These are phyloP conservation scores for Apamea anceps DNA, from an alignment of 2,888 invertebrate genomes.

Conservation along the genomic window DNA sequence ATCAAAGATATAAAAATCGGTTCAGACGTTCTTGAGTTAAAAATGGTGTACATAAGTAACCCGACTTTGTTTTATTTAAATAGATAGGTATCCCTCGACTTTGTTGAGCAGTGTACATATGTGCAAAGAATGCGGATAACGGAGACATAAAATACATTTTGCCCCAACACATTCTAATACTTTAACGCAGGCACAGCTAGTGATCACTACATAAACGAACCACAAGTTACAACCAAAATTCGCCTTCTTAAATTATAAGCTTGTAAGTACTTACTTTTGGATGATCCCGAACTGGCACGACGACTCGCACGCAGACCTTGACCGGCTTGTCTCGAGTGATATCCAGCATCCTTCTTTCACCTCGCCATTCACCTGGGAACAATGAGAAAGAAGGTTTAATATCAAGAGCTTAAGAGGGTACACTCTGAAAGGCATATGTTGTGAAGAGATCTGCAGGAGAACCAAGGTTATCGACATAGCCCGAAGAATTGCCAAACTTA, in stretches of 20 bases:
- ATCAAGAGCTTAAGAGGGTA: background rate
- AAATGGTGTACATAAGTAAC: background rate
- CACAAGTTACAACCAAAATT: background rate
- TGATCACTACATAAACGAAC: background rate
- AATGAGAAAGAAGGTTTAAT: slow-evolving; percentile 47
- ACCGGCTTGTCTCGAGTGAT: slow-evolving; percentile 96
- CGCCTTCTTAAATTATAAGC: background rate
- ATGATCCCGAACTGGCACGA: slow-evolving; percentile 96
- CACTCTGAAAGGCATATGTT: background rate
- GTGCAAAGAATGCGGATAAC: background rate
- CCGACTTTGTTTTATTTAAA: too few species aligned
- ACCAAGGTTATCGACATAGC: background rate
- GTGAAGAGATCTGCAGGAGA: background rate
- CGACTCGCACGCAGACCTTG: slow-evolving; percentile 96
- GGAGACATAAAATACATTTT: background rate
- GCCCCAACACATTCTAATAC: background rate
- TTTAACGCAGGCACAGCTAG: background rate
- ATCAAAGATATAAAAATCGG: background rate
- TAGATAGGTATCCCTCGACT: too few species aligned
- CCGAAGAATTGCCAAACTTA: background rate
- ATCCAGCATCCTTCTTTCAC: slow-evolving; percentile 94
- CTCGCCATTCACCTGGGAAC: slow-evolving; percentile 86
- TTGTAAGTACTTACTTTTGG: slow-evolving; percentile 92
- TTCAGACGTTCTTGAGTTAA: background rate
- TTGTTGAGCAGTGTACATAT: too few species aligned